A percentile compares a stretch with the other conserved stretches of the same genome.
These are phyloP conservation scores for Nettapus auritus DNA, from an alignment of 2,113 vertebrate species.

Conservation along the genomic window DNA sequence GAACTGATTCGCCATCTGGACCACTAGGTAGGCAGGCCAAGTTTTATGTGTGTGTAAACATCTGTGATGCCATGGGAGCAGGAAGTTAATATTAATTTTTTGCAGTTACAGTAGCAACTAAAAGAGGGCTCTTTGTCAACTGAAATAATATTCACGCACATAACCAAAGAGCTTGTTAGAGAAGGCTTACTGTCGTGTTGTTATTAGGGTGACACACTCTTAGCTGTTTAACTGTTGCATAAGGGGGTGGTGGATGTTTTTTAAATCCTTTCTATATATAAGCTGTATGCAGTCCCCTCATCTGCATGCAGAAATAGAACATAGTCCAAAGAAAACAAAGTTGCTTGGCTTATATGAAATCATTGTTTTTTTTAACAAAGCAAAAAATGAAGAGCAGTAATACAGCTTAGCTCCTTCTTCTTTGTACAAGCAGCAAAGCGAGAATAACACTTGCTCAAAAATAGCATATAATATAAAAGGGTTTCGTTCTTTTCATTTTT, in stretches of 20 bases:
- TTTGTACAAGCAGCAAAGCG: not conserved
- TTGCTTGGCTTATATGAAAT: constrained; percentile 19
- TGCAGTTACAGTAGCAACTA: not conserved
- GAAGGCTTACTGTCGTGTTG: not conserved
- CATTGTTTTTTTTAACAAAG: constrained; percentile 3
- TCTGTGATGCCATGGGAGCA: not conserved
- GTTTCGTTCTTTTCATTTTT: not conserved
- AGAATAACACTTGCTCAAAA: not conserved
- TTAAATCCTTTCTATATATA: constrained; percentile 2
- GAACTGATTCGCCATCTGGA: not conserved
- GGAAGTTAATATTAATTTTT: not conserved
- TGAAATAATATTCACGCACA: not conserved
- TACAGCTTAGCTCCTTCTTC: not conserved
- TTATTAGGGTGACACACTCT: not conserved
- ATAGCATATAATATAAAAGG: not conserved
- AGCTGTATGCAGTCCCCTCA: not conserved
- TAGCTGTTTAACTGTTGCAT: not conserved
- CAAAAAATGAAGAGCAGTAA: not conserved
- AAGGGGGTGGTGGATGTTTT: not conserved
- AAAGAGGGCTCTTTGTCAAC: not conserved
- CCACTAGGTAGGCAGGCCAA: not conserved
- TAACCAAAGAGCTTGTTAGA: not conserved
- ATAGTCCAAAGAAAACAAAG: constrained; percentile 18
- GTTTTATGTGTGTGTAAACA: not conserved
- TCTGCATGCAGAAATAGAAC: constrained; percentile 3